phyloP scores from a whole-genome alignment of 1,140 invertebrate genomes.

The Drosophila subpulchrella region DNA sequence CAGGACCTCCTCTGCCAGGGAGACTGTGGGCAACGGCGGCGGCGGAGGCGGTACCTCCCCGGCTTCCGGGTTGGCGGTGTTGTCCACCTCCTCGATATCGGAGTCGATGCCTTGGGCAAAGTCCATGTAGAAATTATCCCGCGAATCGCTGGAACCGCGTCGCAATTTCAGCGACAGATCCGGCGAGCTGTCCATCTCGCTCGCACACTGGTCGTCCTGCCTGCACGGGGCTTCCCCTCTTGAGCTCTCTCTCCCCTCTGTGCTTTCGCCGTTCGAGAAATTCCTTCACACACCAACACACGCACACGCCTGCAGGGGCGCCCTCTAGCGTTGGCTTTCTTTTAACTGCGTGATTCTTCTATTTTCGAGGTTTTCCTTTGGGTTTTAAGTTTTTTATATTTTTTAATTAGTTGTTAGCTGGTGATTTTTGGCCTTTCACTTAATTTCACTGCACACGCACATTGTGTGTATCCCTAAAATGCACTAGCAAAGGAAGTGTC shows the following conservation, averaged over 20 bases:
- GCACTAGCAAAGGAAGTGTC: slow-evolving; percentile 50
- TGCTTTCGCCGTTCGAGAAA: neutral
- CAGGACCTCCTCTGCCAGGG: slow-evolving; percentile 62
- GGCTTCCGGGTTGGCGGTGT: slow-evolving; percentile 73
- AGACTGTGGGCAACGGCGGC: slow-evolving; percentile 52
- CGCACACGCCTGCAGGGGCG: slow-evolving; percentile 5
- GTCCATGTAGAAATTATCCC: slow-evolving; percentile 95
- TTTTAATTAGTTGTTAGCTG: slow-evolving; percentile 17
- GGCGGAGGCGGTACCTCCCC: slow-evolving; percentile 35
- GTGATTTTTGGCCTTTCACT: slow-evolving; percentile 31
- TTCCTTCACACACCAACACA: slow-evolving; percentile 13
- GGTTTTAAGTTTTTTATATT: slow-evolving; percentile 4
- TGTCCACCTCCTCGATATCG: slow-evolving; percentile 93
- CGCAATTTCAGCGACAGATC: slow-evolving; percentile 92
- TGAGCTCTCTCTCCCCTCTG: neutral
- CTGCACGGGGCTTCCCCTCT: slow-evolving; percentile 6
- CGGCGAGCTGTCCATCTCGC: slow-evolving; percentile 89
- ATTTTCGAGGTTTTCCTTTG: neutral
- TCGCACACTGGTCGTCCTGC: slow-evolving; percentile 3
- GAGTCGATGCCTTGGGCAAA: slow-evolving; percentile 94
- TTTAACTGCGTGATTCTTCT: neutral
- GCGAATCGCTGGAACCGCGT: slow-evolving; percentile 92
- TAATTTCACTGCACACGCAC: slow-evolving; percentile 48
- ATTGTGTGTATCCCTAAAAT: slow-evolving; percentile 62
- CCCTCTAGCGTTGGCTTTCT: neutral